Base-by-base conservation (phyloP, 2,113 vertebrate species). In the Burhinus oedicnemus region DNA sequence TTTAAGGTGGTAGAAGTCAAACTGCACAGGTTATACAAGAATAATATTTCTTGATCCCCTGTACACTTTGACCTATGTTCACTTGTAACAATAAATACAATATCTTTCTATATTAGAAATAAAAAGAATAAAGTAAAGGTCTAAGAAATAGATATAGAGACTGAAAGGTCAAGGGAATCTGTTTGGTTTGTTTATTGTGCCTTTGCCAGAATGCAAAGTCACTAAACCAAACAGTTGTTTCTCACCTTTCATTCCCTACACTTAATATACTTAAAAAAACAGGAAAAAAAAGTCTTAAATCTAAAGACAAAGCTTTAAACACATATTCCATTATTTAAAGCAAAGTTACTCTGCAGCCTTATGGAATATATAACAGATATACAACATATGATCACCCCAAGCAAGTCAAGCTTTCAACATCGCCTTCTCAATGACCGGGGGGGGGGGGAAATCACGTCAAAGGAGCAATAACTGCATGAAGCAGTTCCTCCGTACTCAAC, bases 311-410 rank as follows among this genome's bases (percentile, higher is more conserved):
- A 99, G 99, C 99, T 98, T 98, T 99, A 98, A 98, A 98, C 97
- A 98, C 96, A 95, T 98, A 97, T 97, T 98, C 96, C 95, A 98
- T 98, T 98, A 97, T 98, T 98, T 98, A 98, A 99, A 99, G 99
- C 99, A 96, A 98, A 98, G 98, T 98, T 99, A 99, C 98, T 99
- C 99, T 99, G 99, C 99, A 99, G 99, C 99, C 99, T 99, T 99
- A 99, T 99, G 99, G 99, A 99, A 99, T 98, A 99, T 97, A 97
- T 98, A 98, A 98, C 95, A 97, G 96, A 97, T 98, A 98, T 69
- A 98, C 96, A 97, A 97, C 93, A 83, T 90, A 97, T 96, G 96
- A 97, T 98, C 91, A 93, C 91, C 97, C 97, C 95, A 93, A 98
- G 97, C 16, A 97, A 98, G 96, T 98, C 94, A 97, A 97, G 42